Base-by-base conservation (phyloP, 2,113 vertebrate genomes). In the Poecilia latipinna region DNA sequence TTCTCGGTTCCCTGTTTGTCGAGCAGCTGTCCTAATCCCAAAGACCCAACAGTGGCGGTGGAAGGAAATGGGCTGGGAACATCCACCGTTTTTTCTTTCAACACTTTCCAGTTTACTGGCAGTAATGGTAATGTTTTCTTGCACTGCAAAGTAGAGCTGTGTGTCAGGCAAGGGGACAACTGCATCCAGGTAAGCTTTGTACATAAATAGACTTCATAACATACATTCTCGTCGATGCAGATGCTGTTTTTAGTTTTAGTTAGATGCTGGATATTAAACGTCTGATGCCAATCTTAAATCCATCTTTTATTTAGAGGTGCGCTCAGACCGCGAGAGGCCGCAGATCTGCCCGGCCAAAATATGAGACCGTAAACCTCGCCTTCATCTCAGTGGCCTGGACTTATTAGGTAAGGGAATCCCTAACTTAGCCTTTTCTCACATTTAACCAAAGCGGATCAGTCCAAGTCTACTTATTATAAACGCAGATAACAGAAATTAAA, bases 91-190 rank as follows among this genome's bases (percentile, higher is more conserved):
- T 78, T 85, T 37, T 74, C 67, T 42, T 85, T 85, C 33, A 82
- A 78, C 61, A 65, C 32, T 8, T 85, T 85, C 68, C 75, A 82
- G 44, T 85, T 85, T 51, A 32, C n/a, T 24, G 79, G 72, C 13
- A 5, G 48, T 12, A 54, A 22, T 12, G 28, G 60, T 7, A 31
- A 57, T 2, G 60, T 85, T 37, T 85, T 39, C 37, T 8, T 82
- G 61, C 83, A 82, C 68, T 85, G 83, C 37, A 61, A 17, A 72
- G 29, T 79, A 0, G 7, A 32, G 28, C 75, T 85, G 33, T 82
- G 83, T 61, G 19, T 65, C 32, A 63, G 8, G 26, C 19, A 54
- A 1, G 8, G 19, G 0, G 70, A 61, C 3, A 37, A 1, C 44
- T 85, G 83, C 24, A 4, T n/a, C 10, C 75, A 77, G 60, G 79